phyloP scores from a whole-genome alignment of 1,140 invertebrate genomes.

The Drosophila jambulina region DNA sequence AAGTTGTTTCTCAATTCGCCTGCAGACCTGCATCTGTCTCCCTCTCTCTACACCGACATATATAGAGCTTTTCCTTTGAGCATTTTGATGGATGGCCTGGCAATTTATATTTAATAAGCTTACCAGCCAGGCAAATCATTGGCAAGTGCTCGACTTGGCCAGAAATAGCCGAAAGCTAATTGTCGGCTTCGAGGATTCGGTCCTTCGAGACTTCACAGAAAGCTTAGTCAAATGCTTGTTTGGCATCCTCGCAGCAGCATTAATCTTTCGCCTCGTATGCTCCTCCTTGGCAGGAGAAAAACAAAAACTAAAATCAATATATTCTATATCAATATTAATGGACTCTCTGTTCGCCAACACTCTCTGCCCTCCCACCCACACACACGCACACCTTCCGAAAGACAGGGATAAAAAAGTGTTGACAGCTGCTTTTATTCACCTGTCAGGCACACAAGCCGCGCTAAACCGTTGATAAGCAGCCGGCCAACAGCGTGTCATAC shows the following conservation, averaged over 20 bases:
- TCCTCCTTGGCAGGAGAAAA: constrained; percentile 26
- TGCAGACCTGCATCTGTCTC: constrained; percentile 6
- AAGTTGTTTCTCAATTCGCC: constrained; percentile 51
- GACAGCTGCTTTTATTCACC: constrained; percentile 82
- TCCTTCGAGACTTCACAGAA: constrained; percentile 11
- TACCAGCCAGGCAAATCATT: constrained; percentile 37
- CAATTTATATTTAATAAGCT: constrained; percentile 56
- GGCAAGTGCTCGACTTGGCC: constrained; percentile 26
- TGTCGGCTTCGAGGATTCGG: constrained; percentile 15
- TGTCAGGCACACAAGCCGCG: constrained; percentile 77
- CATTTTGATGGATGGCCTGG: constrained; percentile 41
- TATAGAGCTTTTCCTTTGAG: constrained; percentile 10
- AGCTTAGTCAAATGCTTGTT: constrained; percentile 25
- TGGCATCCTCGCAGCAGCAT: constrained; percentile 23
- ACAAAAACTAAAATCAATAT: constrained; percentile 65
- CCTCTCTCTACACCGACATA: not conserved
- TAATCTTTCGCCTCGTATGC: constrained; percentile 41
- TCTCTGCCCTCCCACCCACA: not conserved
- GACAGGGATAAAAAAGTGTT: constrained; percentile 65
- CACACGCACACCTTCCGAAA: constrained; percentile 6
- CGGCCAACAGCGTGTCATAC: constrained; percentile 60
- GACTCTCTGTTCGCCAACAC: constrained; percentile 34
- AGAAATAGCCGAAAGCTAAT: constrained; percentile 42
- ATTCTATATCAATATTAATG: constrained; percentile 68
- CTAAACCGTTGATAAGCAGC: constrained; percentile 80